phyloP scores from a whole-genome alignment of 2,113 vertebrate genomes.

The Odocoileus hemionus region DNA sequence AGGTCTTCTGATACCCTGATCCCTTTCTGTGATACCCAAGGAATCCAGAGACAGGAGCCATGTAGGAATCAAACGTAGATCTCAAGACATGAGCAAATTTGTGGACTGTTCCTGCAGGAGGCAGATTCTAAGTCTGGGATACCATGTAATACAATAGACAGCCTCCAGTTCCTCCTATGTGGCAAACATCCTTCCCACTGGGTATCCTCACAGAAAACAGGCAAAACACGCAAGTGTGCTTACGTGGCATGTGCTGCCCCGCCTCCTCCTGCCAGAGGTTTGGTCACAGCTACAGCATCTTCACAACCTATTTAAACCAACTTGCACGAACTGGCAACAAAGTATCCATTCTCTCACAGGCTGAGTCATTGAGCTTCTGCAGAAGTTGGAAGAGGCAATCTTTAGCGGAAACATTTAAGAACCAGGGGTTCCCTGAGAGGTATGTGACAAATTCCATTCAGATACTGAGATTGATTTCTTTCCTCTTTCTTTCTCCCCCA shows the following conservation, averaged over 20 bases:
- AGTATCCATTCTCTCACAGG: slow-evolving; percentile 1
- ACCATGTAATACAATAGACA: background rate
- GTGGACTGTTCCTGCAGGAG: background rate
- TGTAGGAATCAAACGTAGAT: background rate
- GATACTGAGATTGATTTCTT: slow-evolving; percentile 19
- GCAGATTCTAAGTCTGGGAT: background rate
- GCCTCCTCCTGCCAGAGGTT: background rate
- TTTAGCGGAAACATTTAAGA: background rate
- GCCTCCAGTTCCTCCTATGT: background rate
- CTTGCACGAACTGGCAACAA: background rate
- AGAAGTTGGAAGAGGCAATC: slow-evolving; percentile 7
- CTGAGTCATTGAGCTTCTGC: slow-evolving; percentile 22
- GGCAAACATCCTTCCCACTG: background rate
- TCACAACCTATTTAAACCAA: slow-evolving; percentile 48
- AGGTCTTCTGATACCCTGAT: background rate
- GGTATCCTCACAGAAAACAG: background rate
- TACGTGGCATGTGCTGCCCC: background rate
- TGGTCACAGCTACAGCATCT: background rate
- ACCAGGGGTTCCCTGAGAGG: slow-evolving; percentile 8
- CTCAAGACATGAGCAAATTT: background rate
- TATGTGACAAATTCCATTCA: slow-evolving; percentile 55
- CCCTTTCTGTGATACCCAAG: background rate
- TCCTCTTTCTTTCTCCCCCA: background rate
- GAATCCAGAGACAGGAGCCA: background rate
- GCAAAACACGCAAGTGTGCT: background rate